phyloP scores from a whole-genome alignment of 2,797 vertebrate genomes.

The Labeo calbasu region DNA sequence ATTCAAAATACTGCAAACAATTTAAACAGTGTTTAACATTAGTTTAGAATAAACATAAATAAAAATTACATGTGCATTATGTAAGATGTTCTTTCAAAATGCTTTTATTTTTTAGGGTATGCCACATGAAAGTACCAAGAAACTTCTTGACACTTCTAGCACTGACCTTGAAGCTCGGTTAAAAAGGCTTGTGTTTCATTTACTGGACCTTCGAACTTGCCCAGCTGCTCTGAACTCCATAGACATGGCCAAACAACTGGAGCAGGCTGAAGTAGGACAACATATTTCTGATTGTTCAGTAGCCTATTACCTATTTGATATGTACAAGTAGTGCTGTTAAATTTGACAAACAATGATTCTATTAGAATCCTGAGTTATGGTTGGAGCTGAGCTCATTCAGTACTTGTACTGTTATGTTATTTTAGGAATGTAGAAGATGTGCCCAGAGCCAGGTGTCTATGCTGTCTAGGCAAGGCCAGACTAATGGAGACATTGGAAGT shows the following conservation, averaged over 20 bases:
- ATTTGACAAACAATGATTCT: background rate
- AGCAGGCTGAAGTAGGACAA: conserved; percentile 84
- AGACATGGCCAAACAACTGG: conserved; percentile 83
- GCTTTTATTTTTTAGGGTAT: conserved; percentile 61
- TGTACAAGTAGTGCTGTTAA: background rate
- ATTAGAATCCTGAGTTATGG: background rate
- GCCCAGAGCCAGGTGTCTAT: conserved; percentile 72
- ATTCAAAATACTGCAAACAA: background rate
- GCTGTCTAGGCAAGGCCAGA: conserved; percentile 63
- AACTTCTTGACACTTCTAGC: conserved; percentile 61
- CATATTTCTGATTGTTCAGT: background rate
- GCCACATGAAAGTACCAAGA: conserved; percentile 58
- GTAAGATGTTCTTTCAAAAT: background rate
- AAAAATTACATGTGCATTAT: background rate
- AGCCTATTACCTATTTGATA: background rate
- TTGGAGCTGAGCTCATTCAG: background rate
- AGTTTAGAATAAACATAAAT: background rate
- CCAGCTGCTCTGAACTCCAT: conserved; percentile 79
- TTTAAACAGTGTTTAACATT: background rate
- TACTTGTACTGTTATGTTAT: conserved; percentile 50
- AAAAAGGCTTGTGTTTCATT: conserved; percentile 75
- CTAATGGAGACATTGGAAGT: conserved; percentile 43
- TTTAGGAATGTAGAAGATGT: conserved; percentile 75
- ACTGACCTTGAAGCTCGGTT: conserved; percentile 74
- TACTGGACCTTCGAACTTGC: conserved; percentile 80